Evolutionary conservation across 1,140 invertebrate species (phyloP).

Genomic region (Ericerus pela): DNA sequence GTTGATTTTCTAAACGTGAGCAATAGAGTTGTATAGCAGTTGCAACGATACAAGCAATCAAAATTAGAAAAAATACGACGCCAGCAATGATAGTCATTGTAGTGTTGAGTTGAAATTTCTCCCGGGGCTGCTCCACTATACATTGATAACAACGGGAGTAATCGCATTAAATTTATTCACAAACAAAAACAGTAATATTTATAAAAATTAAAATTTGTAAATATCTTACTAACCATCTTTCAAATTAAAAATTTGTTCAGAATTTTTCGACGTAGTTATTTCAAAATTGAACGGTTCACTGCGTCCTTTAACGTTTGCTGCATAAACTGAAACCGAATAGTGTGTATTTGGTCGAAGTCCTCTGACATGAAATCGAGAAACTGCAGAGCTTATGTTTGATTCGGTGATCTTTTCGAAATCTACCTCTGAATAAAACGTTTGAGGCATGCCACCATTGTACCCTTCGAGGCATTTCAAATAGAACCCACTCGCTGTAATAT

Average conservation of each 20-base stretch:
- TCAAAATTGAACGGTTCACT: constrained; percentile 62
- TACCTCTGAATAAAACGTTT: constrained; percentile 71
- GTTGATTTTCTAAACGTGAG: not conserved
- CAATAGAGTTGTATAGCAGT: constrained; percentile 35
- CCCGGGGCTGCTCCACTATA: not conserved
- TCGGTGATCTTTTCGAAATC: constrained; percentile 43
- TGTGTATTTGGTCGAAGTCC: constrained; percentile 52
- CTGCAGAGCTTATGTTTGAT: constrained; percentile 53
- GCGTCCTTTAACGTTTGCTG: constrained; percentile 71
- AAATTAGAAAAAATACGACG: constrained; percentile 46
- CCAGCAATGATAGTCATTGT: constrained; percentile 52
- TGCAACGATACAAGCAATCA: constrained; percentile 48
- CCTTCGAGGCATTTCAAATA: constrained; percentile 65
- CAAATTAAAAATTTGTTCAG: constrained; percentile 40
- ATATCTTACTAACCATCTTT: not conserved
- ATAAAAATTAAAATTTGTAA: not conserved
- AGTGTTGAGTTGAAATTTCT: constrained; percentile 23
- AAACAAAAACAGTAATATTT: not conserved
- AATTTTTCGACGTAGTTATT: constrained; percentile 61
- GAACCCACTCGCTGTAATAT: constrained; percentile 62
- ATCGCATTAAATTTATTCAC: too few species aligned
- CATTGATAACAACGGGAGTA: too few species aligned
- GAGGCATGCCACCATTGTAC: constrained; percentile 74
- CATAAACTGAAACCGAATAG: constrained; percentile 62
- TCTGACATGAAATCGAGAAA: constrained; percentile 59